phyloP scores from a whole-genome alignment of 2,113 vertebrate species.

The Phasianus colchicus region DNA sequence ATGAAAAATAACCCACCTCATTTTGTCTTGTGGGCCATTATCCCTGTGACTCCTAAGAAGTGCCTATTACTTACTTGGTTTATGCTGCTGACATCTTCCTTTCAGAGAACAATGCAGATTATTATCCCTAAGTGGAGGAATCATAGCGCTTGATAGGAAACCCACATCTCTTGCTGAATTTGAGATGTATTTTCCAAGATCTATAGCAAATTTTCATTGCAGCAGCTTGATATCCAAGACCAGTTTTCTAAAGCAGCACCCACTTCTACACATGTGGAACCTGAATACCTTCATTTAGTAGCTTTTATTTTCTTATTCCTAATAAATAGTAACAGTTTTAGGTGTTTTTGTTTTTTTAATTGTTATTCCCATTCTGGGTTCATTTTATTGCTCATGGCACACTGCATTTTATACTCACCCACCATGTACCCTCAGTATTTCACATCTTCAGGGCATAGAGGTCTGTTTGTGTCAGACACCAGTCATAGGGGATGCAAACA shows the following conservation, averaged over 20 bases:
- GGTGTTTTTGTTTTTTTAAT: rapidly evolving
- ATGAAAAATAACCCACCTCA: not conserved
- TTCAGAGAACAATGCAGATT: constrained; percentile 17
- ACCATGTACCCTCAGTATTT: not conserved
- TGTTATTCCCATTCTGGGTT: not conserved
- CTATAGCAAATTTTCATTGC: not conserved
- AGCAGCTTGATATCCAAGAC: rapidly evolving
- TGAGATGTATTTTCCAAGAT: not conserved
- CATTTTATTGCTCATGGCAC: rapidly evolving
- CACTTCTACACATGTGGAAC: not conserved
- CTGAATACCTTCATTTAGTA: not conserved
- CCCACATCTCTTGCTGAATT: not conserved
- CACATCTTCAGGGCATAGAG: not conserved
- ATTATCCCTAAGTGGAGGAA: constrained; percentile 16
- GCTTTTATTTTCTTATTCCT: not conserved
- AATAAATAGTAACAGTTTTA: not conserved
- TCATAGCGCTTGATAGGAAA: not conserved
- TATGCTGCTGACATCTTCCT: constrained; percentile 3
- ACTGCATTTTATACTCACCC: rapidly evolving
- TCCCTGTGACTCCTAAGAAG: not conserved
- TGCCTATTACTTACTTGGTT: constrained; percentile 5
- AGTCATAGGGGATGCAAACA: not conserved
- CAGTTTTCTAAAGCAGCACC: not conserved
- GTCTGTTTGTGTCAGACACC: rapidly evolving
- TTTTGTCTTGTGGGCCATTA: constrained; percentile 44